Evolutionary conservation across 1,140 invertebrate species (phyloP), one percentile per base, ranked within the genome.

Genomic region (Drosophila auraria): DNA sequence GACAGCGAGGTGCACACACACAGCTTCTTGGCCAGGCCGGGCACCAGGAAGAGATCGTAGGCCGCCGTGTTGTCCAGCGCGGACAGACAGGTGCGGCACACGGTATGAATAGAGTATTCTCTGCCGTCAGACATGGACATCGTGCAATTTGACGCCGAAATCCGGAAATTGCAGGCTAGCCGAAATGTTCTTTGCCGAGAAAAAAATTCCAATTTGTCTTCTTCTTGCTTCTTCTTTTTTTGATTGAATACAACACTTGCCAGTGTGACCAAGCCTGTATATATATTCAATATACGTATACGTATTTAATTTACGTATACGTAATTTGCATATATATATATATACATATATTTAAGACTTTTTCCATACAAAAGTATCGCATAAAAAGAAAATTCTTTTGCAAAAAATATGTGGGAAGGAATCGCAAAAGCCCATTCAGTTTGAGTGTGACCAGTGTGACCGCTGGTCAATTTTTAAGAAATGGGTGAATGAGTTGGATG

Each of bases 31-130:
- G 89, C 81, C 61, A 92, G 62, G 25, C 91, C 91, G 3, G 91
- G 89, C 27, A 92, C 84, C 44, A 80, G 40, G 54, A 91, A 92
- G 9, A 92, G 50, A 47, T 91, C 86, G 64, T 92, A 91, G 5
- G 75, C 73, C 30, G 72, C 77, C 53, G 82, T 75, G 63, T 83
- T 78, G 47, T 83, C 64, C 59, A 92, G 38, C 14, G 79, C 60
- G 25, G 90, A 82, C 15, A 92, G 71, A 38, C 91, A 92, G 56
- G 89, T 82, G 59, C 91, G 91, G 50, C 91, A 92, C 66, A 92
- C 77, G 53, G 91, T 78, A 51, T 92, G 89, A 17, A 92, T 92
- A 63, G 87, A 89, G 80, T 87, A 84, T 57, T 76, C 68, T 71
- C 87, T 91, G 73, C 72, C 80, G 61, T 80, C 81, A 63, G 80